Evolutionary conservation across 2,888 invertebrate genomes (phyloP), one percentile per base, ranked within the genome.

Genomic region (Exephanes ischioxanthus): DNA sequence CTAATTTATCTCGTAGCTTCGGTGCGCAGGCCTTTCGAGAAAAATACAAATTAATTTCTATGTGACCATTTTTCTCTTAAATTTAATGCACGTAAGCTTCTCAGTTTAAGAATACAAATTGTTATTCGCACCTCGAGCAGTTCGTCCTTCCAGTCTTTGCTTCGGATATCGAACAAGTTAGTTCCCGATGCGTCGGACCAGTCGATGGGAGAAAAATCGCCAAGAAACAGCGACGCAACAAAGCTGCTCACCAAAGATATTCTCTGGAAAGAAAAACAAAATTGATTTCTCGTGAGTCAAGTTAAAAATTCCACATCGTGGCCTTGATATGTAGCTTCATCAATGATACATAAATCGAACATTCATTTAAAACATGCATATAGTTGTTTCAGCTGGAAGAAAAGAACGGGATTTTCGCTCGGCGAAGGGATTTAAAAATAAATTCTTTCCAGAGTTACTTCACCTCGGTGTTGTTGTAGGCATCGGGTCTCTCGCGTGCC

Each of bases 221-320:
- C 99, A 58, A 98, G 94, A 92, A 99, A 97, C 76, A 99, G 94
- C 0, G 98, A 98, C 84, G 98, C 97, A 0, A 97, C 96, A 94
- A 99, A 99, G 89, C 98, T 99, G 91, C 99, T 99, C 4, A 99
- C 96, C 63, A 99, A 95, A 0, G 99, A 99, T 89, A 99, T 98
- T 90, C 98, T 95, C 97, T 97, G 94, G 82, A 95, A 48, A 16
- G 1, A 48, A 48, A 48, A 48, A 48, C 14, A 48, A 16, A 4
- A 48, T 48, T 48, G 45, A 14, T 76, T 37, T 19, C 11, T 58
- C 14, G 33, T 83, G 14, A 70, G 2, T 14, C 66, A n/a, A 41
- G 16, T 63, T 63, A 33, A 63, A 33, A 16, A 7, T 33, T 30
- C 16, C 26, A 63, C 6, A 6, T 5, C 19, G 19, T 26, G 33